A percentile compares a stretch with the other conserved stretches of the same genome.
Conservation (phyloP, 2,888 invertebrate genomes). For the Syrista parreyssii region DNA sequence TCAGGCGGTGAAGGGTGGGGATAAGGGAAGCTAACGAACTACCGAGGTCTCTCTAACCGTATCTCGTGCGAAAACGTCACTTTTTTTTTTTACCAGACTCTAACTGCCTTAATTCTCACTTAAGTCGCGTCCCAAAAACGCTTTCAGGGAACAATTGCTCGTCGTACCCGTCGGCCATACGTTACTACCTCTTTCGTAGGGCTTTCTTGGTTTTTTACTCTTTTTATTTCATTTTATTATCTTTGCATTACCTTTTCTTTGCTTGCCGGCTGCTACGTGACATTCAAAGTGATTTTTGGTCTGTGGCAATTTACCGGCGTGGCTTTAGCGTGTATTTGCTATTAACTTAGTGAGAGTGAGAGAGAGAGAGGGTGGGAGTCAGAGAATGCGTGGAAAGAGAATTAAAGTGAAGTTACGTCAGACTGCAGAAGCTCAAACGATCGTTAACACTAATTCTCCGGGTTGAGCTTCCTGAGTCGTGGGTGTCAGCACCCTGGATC, state of each 20-base stretch:
- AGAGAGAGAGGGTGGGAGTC: background rate
- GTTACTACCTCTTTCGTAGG: background rate
- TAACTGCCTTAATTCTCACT: background rate
- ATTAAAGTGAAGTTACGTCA: slow-evolving; percentile 1
- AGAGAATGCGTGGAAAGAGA: background rate
- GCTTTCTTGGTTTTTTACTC: background rate
- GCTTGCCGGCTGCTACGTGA: background rate
- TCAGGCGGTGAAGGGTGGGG: no score
- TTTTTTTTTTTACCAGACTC: background rate
- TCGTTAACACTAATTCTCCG: slow-evolving; percentile 8
- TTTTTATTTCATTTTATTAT: background rate
- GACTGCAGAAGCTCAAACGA: slow-evolving; percentile 1
- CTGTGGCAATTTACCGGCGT: background rate
- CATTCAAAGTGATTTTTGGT: background rate
- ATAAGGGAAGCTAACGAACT: background rate
- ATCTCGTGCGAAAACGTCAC: background rate
- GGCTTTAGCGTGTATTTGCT: background rate
- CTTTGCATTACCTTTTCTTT: background rate
- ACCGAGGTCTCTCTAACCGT: background rate
- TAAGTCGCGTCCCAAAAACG: background rate
- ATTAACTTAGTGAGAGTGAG: background rate
- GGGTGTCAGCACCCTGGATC: background rate
- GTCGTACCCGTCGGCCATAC: background rate
- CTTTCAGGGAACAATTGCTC: background rate
- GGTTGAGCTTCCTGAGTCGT: background rate